Evolutionary conservation across 2,797 vertebrate genomes (phyloP).

Genomic region (Periophthalmus magnuspinnatus): DNA sequence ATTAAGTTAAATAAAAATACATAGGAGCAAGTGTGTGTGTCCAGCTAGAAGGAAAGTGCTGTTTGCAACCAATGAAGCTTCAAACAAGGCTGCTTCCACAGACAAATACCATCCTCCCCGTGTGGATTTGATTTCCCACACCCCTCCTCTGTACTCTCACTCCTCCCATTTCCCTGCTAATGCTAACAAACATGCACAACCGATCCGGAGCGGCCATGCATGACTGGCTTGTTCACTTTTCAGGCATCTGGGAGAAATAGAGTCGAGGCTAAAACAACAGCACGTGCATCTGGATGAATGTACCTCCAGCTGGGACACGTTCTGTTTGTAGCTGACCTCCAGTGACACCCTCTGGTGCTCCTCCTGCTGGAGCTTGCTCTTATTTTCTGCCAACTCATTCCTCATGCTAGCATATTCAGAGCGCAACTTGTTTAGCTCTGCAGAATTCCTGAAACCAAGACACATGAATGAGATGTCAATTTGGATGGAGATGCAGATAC

Average conservation of each 20-base stretch:
- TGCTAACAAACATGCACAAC: slow-evolving; percentile 35
- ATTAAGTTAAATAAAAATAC: slow-evolving; percentile 31
- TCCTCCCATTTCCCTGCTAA: slow-evolving; percentile 46
- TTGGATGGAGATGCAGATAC: neutral
- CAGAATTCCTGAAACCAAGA: slow-evolving; percentile 83
- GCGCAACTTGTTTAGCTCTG: slow-evolving; percentile 92
- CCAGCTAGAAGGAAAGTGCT: slow-evolving; percentile 49
- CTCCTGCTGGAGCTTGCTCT: slow-evolving; percentile 91
- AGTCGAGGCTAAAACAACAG: slow-evolving; percentile 45
- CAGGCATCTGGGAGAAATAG: slow-evolving; percentile 33
- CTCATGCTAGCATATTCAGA: slow-evolving; percentile 88
- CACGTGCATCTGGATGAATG: slow-evolving; percentile 53
- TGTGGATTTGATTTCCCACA: slow-evolving; percentile 56
- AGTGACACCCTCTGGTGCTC: slow-evolving; percentile 94
- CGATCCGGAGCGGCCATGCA: slow-evolving; percentile 21
- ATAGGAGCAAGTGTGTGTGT: slow-evolving; percentile 42
- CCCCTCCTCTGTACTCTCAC: slow-evolving; percentile 46
- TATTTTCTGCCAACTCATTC: slow-evolving; percentile 91
- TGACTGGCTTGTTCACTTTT: slow-evolving; percentile 24
- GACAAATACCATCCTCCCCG: slow-evolving; percentile 54
- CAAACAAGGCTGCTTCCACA: slow-evolving; percentile 58
- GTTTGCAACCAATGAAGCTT: slow-evolving; percentile 61
- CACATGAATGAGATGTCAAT: slow-evolving; percentile 3
- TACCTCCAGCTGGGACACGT: slow-evolving; percentile 83
- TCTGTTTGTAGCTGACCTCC: slow-evolving; percentile 88